Evolutionary conservation across 2,113 vertebrate species (phyloP).

Genomic region (Pao palembangensis): DNA sequence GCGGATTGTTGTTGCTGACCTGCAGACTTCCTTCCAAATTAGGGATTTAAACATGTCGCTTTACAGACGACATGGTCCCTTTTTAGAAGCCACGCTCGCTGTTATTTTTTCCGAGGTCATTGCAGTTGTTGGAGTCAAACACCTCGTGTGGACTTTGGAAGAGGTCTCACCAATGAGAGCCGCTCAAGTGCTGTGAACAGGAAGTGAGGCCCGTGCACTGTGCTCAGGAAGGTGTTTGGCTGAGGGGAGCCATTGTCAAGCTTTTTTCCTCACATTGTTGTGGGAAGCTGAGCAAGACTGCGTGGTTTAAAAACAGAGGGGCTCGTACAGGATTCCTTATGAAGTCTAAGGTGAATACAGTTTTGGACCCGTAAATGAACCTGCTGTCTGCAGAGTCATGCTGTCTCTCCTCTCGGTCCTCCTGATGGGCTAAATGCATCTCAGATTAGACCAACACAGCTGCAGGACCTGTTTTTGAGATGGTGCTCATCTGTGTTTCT

Average conservation of each 20-base stretch:
- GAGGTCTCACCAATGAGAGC: conserved; percentile 20
- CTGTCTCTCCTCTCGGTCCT: conserved; percentile 23
- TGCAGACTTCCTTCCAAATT: too few species aligned
- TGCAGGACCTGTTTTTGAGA: conserved; percentile 44
- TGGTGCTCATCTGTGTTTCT: not conserved
- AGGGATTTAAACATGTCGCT: too few species aligned
- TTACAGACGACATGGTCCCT: too few species aligned
- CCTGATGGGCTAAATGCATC: conserved; percentile 28
- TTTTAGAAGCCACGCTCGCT: not conserved
- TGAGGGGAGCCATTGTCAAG: conserved; percentile 42
- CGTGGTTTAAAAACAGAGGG: not conserved
- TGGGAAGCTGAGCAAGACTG: conserved; percentile 25
- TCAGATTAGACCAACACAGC: conserved; percentile 50
- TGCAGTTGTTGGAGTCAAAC: conserved; percentile 17
- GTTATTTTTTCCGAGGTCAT: not conserved
- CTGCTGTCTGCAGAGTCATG: not conserved
- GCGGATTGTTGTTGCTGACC: too few species aligned
- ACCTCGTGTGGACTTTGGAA: conserved; percentile 10
- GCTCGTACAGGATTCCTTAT: not conserved
- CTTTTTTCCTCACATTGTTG: conserved; percentile 70
- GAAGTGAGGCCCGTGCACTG: conserved; percentile 58
- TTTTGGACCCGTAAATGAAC: not conserved
- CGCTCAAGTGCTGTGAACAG: conserved; percentile 38
- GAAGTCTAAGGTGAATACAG: not conserved
- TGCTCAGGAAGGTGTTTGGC: conserved; percentile 61